Percentiles rank a stretch among this genome's conserved stretches.
phyloP scores from a whole-genome alignment of 2,113 vertebrate genomes.

The Piliocolobus tephrosceles region DNA sequence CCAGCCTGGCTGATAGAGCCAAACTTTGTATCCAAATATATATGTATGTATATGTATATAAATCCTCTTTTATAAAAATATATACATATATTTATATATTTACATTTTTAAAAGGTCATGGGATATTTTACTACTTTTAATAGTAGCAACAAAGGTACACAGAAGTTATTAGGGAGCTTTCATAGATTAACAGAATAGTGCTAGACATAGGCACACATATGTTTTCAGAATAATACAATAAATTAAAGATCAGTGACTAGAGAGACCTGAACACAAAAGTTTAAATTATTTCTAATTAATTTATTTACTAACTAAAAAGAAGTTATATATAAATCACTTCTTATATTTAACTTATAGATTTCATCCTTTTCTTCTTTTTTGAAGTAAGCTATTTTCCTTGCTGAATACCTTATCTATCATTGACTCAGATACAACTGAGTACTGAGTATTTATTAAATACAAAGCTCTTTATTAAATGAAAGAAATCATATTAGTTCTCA shows the following conservation, averaged over 20 bases:
- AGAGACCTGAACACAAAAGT: not conserved
- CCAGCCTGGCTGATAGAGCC: no score
- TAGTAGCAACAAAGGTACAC: not conserved
- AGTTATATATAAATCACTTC: not conserved
- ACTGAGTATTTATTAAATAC: not conserved
- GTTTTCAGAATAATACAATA: constrained; percentile 5
- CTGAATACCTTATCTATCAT: not conserved
- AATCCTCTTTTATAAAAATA: no score
- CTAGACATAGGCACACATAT: not conserved
- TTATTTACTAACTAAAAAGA: constrained; percentile 32
- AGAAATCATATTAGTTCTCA: not conserved
- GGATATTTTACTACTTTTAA: constrained; percentile 12
- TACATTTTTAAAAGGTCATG: not conserved
- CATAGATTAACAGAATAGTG: not conserved
- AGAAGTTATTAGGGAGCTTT: constrained; percentile 5
- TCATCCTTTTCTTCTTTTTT: constrained; percentile 21
- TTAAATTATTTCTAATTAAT: constrained; percentile 13
- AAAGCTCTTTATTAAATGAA: constrained; percentile 49
- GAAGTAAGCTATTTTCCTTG: not conserved
- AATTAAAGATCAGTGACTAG: not conserved
- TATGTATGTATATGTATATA: no score
- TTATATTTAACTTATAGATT: constrained; percentile 12
- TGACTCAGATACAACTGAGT: not conserved
- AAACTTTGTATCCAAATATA: no score
- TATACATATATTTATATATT: no score